Evolutionary conservation across 2,888 invertebrate genomes (phyloP), one percentile per base, ranked within the genome.

Genomic region (Plagodis pulveraria): DNA sequence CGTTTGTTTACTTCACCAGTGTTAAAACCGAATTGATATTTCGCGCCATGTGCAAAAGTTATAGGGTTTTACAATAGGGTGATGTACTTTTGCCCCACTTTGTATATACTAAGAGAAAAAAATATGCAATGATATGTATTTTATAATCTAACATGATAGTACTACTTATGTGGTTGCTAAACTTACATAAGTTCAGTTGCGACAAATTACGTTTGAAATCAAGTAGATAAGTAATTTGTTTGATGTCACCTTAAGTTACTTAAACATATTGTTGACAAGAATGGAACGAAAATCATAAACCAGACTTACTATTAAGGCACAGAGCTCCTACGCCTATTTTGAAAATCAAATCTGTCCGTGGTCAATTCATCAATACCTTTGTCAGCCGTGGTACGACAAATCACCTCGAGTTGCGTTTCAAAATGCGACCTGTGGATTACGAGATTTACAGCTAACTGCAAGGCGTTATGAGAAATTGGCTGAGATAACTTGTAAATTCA

Each of bases 281-380:
- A 58, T 43, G 43, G 48, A 43, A 34, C 34, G 43, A 32, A 32
- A 46, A 40, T 51, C 51, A 55, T 56, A 56, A 60, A 60, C 43
- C 44, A 60, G 40, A 48, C 42, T 55, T 55, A 51, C 36, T 44
- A 60, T 60, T 55, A 60, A 48, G 43, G 38, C 48, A 47, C 34
- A 50, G n/a, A 8, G 32, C 58, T 50, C 54, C 54, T 47, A 59
- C 58, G 56, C 50, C 9, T 56, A 45, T 32, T 56, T 52, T 56
- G 51, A 51, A 56, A 56, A 56, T 44, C 58, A 63, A 63, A 63
- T 62, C 59, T 50, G 47, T 62, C 50, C 47, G 45, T n/a, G 45
- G 56, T 57, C 59, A 58, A 66, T 62, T 65, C 61, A 60, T 68
- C 64, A 64, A 61, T 41, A 44, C 43, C 51, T 58, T 61, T 59